These are phyloP conservation scores for Drosophila austrosaltans DNA, from an alignment of 2,888 invertebrate species.

Conservation along the genomic window DNA sequence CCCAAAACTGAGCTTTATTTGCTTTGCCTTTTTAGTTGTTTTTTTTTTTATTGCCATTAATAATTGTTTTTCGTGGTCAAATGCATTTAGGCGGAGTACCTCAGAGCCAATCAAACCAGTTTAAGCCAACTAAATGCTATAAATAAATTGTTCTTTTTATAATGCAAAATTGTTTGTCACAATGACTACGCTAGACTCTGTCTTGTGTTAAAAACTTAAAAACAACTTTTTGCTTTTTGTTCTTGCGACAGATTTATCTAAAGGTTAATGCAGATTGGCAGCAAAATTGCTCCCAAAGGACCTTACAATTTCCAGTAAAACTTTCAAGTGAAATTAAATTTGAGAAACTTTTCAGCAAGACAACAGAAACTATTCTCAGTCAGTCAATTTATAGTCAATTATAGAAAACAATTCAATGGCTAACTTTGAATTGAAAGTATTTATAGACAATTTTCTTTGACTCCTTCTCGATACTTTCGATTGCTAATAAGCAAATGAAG, in stretches of 20 bases:
- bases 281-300: neutral
- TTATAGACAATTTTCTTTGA: neutral
- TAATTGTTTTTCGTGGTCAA: constrained; percentile 25
- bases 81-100: neutral
- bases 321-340: neutral
- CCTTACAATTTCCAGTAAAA: neutral
- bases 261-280: neutral
- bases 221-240: neutral
- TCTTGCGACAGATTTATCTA: neutral
- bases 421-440: neutral
- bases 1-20: constrained; percentile 23
- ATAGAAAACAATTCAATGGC: neutral
- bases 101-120: constrained; percentile 35
- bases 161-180: constrained; percentile 26
- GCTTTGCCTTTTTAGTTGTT: too few species aligned
- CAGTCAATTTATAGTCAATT: neutral
- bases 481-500: too few species aligned
- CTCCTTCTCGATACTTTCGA: too few species aligned
- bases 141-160: constrained; percentile 47
- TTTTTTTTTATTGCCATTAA: constrained; percentile 16
- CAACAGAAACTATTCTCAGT: neutral
- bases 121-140: constrained; percentile 40
- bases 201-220: neutral
- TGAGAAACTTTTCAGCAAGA: neutral
- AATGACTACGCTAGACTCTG: constrained; percentile 19